phyloP scores from a whole-genome alignment of 2,888 invertebrate species.

The Rhorus exstirpatorius region DNA sequence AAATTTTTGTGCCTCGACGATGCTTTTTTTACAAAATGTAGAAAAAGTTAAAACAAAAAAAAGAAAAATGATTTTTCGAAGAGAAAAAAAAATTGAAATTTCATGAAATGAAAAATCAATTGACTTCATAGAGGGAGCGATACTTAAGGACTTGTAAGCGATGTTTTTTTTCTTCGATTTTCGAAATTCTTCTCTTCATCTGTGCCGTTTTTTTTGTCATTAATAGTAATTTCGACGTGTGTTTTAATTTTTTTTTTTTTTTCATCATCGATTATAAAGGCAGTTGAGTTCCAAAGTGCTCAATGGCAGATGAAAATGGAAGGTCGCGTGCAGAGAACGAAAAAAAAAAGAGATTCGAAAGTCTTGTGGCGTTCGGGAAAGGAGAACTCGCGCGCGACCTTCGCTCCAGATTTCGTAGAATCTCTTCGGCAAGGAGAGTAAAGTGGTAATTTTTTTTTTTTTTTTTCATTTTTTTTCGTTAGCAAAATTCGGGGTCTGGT shows the following conservation, averaged over 20 bases:
- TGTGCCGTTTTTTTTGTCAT: neutral
- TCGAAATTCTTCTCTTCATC: no score
- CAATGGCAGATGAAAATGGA: constrained; percentile 51
- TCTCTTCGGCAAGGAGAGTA: constrained; percentile 42
- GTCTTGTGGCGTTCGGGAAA: constrained; percentile 45
- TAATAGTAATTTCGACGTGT: neutral
- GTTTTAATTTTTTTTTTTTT: constrained; percentile 9
- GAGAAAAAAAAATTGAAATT: neutral
- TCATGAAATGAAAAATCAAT: no score
- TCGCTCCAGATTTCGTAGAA: constrained; percentile 60
- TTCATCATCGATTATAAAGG: constrained; percentile 5
- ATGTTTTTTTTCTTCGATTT: no score
- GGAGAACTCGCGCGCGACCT: constrained; percentile 53
- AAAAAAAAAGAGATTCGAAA: constrained; percentile 67
- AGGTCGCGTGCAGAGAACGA: constrained; percentile 53
- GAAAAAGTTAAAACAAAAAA: no score
- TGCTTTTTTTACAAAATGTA: neutral
- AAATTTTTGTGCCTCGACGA: neutral
- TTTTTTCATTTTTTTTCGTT: constrained; percentile 2
- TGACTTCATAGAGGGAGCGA: no score
- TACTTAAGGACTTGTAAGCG: no score
- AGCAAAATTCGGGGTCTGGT: neutral
- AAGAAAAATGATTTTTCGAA: no score
- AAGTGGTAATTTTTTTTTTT: constrained; percentile 23
- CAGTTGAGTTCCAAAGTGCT: constrained; percentile 28